These are phyloP conservation scores for Ptilonorhynchus violaceus DNA, from an alignment of 2,113 vertebrate genomes.

Conservation along the genomic window DNA sequence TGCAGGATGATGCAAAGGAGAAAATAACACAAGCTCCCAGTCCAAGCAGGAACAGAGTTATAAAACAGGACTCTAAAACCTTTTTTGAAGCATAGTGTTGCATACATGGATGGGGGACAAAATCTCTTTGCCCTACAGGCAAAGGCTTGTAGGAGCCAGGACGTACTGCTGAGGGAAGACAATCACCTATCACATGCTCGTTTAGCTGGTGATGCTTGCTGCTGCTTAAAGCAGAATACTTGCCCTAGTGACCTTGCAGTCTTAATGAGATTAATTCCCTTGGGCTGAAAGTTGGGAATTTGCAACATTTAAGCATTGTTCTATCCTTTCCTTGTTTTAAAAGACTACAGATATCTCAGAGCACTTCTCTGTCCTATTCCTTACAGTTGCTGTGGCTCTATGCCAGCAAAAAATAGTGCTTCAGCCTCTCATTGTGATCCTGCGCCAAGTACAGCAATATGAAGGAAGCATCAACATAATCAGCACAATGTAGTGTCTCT, in stretches of 20 bases:
- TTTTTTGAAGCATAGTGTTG: background rate
- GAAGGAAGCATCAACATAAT: constrained; percentile 74
- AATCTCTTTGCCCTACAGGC: background rate
- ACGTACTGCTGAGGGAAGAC: background rate
- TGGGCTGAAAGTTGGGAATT: background rate
- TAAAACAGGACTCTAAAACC: background rate
- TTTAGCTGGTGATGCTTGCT: background rate
- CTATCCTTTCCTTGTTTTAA: constrained; percentile 2
- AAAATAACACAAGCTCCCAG: background rate
- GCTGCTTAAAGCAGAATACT: background rate
- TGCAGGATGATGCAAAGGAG: rapidly evolving
- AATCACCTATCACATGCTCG: background rate
- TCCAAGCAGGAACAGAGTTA: background rate
- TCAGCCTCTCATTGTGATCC: constrained; percentile 69
- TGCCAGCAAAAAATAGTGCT: constrained; percentile 66
- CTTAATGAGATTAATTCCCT: background rate
- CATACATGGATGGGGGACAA: background rate
- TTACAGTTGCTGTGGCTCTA: constrained; percentile 43
- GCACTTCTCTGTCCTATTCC: background rate
- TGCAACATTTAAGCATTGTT: background rate
- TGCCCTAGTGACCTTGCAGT: background rate
- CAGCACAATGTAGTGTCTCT: constrained; percentile 65
- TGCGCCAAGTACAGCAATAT: constrained; percentile 74
- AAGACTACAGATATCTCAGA: background rate
- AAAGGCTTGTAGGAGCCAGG: background rate